Conservation (phyloP, 2,113 vertebrate species). For the Saimiri boliviensis region DNA sequence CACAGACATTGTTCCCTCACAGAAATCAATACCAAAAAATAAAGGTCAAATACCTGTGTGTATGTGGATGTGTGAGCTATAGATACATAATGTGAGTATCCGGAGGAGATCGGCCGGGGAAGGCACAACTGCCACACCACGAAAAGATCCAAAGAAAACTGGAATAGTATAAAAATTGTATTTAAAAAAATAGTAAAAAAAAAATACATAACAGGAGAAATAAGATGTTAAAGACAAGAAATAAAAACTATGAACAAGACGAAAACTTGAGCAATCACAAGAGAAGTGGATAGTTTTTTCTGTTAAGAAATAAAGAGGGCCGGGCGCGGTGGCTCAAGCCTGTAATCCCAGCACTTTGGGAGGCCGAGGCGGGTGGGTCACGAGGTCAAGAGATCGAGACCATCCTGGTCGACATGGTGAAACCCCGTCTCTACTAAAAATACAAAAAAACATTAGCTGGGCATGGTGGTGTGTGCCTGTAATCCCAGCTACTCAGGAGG, state of each 20-base stretch:
- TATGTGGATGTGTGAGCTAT: rapidly evolving
- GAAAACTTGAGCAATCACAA: rapidly evolving
- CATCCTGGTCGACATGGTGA: too few species aligned
- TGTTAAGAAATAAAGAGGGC: background rate
- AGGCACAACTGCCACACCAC: rapidly evolving
- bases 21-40: rapidly evolving
- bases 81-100: rapidly evolving
- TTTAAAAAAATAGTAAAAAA: background rate
- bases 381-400: too few species aligned
- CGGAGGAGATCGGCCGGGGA: rapidly evolving
- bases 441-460: too few species aligned
- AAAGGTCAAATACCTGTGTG: rapidly evolving
- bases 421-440: too few species aligned
- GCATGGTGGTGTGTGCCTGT: too few species aligned
- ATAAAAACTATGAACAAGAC: background rate
- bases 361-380: too few species aligned
- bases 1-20: rapidly evolving
- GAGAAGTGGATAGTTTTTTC: rapidly evolving
- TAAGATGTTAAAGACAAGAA: background rate
- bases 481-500: too few species aligned
- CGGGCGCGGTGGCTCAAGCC: too few species aligned
- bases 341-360: too few species aligned
- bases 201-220: background rate
- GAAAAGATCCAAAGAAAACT: background rate
- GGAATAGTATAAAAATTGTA: rapidly evolving